Evolutionary conservation across 2,797 vertebrate genomes (phyloP).

Genomic region (Poeciliopsis presidionis): DNA sequence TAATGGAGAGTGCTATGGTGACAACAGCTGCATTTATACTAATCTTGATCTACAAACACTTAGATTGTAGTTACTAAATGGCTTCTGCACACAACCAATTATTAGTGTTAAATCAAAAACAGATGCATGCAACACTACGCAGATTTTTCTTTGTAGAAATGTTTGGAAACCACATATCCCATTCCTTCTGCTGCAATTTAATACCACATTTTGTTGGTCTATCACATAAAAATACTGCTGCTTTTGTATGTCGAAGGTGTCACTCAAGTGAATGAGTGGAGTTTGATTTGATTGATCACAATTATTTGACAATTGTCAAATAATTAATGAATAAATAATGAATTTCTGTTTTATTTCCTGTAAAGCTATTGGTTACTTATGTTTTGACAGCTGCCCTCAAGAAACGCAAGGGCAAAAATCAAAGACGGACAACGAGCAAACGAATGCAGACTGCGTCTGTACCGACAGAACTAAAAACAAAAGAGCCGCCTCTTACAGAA

Average conservation of each 20-base stretch:
- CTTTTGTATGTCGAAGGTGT: neutral
- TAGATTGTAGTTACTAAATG: neutral
- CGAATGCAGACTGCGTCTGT: neutral
- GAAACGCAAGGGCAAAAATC: neutral
- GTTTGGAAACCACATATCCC: neutral
- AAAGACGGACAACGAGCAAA: neutral
- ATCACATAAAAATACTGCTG: neutral
- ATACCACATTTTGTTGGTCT: neutral
- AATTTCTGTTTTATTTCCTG: neutral
- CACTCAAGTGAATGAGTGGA: neutral
- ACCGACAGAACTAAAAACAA: neutral
- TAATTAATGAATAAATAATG: no score
- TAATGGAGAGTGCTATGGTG: neutral
- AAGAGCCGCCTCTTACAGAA: neutral
- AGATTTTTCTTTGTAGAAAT: neutral
- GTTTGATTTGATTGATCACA: neutral
- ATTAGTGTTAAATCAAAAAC: neutral
- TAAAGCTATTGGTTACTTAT: neutral
- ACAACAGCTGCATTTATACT: neutral
- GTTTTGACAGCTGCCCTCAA: neutral
- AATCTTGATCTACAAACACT: neutral
- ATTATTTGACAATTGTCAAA: no score
- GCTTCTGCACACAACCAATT: neutral
- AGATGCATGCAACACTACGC: neutral
- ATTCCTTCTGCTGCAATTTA: neutral